A percentile compares a stretch with the other conserved stretches of the same genome.
Conservation (phyloP, 2,113 vertebrate genomes). For the Ardeotis arabs region DNA sequence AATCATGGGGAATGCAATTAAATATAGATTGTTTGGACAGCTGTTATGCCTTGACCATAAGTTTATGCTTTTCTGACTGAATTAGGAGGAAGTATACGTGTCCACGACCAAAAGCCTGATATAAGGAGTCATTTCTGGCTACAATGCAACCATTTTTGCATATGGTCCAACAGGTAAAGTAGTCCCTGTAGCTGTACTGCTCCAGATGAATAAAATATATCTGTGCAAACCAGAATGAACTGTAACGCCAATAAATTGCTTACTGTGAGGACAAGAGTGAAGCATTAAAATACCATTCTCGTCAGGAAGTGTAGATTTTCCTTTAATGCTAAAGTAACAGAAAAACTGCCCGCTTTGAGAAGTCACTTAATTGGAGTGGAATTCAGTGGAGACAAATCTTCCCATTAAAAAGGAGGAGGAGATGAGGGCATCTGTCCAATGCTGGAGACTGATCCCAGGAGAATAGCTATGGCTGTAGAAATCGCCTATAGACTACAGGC, state of each 20-base stretch:
- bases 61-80: not conserved
- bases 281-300: not conserved
- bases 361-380: not conserved
- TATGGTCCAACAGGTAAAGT: conserved; percentile 72
- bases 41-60: not conserved
- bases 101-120: conserved; percentile 69
- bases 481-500: not conserved
- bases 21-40: not conserved
- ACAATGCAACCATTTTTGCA: conserved; percentile 72
- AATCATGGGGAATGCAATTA: not conserved
- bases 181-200: not conserved
- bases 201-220: not conserved
- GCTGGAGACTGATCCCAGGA: not conserved
- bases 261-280: not conserved
- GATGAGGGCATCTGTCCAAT: not conserved
- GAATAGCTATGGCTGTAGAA: not conserved
- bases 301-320: not conserved
- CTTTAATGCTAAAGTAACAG: not conserved
- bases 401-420: not conserved
- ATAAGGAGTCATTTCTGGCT: conserved; percentile 71
- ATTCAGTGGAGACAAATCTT: not conserved
- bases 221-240: not conserved
- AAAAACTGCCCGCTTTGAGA: not conserved
- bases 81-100: conserved; percentile 66
- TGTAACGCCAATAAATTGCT: not conserved